Evolutionary conservation across 1,140 invertebrate genomes (phyloP).

Genomic region (Pogonus chalceus): DNA sequence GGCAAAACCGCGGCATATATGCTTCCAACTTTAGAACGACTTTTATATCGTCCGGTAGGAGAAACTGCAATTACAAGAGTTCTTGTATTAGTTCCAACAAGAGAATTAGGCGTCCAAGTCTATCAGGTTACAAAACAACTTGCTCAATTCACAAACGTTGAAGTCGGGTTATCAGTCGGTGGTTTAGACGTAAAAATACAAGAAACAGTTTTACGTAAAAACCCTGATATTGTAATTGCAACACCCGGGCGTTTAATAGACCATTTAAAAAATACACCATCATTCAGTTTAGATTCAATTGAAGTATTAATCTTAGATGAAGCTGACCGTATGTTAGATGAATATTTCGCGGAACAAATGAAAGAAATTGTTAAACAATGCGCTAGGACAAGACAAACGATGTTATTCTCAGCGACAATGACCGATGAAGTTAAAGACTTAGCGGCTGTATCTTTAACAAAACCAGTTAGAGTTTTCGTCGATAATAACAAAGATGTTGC

Average conservation of each 20-base stretch:
- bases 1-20: constrained; percentile 99
- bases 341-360: constrained; percentile 97
- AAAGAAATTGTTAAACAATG: constrained; percentile 91
- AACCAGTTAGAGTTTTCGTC: constrained; percentile 89
- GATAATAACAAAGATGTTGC: constrained; percentile 94
- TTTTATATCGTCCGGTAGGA: constrained; percentile 64
- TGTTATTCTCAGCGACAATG: constrained; percentile 98
- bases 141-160: constrained; percentile 74
- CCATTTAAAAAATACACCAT: constrained; percentile 91
- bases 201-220: constrained; percentile 75
- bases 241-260: constrained; percentile 96
- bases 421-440: constrained; percentile 92
- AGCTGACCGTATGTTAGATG: constrained; percentile 95
- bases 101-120: constrained; percentile 88
- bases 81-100: constrained; percentile 87
- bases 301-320: constrained; percentile 94
- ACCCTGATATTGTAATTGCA: constrained; percentile 95
- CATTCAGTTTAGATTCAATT: constrained; percentile 80
- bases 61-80: constrained; percentile 68
- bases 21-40: constrained; percentile 89
- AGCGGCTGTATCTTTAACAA: constrained; percentile 79
- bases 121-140: constrained; percentile 89
- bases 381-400: constrained; percentile 85
- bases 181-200: constrained; percentile 91
- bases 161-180: constrained; percentile 77